phyloP scores from a whole-genome alignment of 2,113 vertebrate genomes.

The Lepus timidus region DNA sequence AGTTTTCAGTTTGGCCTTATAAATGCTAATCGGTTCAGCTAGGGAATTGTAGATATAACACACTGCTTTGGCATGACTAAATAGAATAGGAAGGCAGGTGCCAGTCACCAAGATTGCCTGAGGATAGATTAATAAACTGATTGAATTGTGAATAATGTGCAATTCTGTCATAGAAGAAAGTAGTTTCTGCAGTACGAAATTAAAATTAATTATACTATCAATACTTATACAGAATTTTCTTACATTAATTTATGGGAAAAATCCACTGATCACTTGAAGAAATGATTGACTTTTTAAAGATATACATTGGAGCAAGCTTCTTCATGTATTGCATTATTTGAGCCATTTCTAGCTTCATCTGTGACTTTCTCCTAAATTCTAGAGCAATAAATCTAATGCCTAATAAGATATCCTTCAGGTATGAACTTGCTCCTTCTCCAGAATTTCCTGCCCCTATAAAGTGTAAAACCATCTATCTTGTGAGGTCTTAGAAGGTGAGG shows the following conservation, averaged over 20 bases:
- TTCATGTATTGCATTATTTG: background rate
- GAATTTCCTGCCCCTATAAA: background rate
- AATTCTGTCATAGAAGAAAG: background rate
- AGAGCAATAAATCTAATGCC: background rate
- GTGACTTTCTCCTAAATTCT: conserved; percentile 11
- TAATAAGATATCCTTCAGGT: background rate
- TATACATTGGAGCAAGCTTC: background rate
- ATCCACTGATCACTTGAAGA: background rate
- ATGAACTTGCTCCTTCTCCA: background rate
- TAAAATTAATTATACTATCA: conserved; percentile 26
- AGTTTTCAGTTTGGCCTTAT: conserved; percentile 43
- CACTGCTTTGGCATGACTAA: background rate
- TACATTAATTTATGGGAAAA: background rate
- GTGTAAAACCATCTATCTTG: background rate
- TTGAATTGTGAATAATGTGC: conserved; percentile 45
- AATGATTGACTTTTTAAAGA: background rate
- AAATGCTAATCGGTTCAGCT: conserved; percentile 60
- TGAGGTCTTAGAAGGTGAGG: background rate
- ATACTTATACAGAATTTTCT: background rate
- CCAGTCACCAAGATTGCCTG: background rate
- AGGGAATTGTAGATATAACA: background rate
- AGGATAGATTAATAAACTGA: background rate
- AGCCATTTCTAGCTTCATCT: conserved; percentile 4
- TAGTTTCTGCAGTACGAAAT: background rate
- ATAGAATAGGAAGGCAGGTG: background rate